phyloP scores from a whole-genome alignment of 2,113 vertebrate species.

The Vireo altiloquus region DNA sequence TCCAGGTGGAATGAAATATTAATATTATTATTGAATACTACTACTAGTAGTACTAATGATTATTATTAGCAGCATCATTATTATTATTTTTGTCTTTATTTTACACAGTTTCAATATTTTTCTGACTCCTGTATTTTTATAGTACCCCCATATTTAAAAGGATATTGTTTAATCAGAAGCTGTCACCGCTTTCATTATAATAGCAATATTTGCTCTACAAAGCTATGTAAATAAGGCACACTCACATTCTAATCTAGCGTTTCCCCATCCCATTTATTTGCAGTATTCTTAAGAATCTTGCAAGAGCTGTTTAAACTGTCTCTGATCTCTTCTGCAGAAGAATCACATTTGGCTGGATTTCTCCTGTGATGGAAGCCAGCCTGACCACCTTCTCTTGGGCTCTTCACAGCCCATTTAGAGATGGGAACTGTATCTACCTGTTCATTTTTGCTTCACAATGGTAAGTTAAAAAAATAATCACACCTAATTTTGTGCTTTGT shows the following conservation, averaged over 20 bases:
- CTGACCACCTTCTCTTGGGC: not conserved
- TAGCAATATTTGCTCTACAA: not conserved
- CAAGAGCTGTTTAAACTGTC: not conserved
- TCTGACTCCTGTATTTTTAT: not conserved
- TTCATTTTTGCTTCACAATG: not conserved
- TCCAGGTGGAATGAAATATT: not conserved
- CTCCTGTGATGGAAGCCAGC: not conserved
- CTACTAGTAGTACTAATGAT: no score
- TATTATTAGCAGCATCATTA: not conserved
- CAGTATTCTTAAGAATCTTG: not conserved
- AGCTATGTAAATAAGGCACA: not conserved
- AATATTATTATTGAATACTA: not conserved
- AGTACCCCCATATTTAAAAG: not conserved
- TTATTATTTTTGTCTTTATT: not conserved
- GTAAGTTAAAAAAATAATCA: not conserved
- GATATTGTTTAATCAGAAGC: not conserved
- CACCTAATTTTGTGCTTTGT: not conserved
- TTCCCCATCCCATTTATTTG: not conserved
- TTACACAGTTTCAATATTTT: not conserved
- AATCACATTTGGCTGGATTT: not conserved
- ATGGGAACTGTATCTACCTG: not conserved
- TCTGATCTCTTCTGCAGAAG: not conserved
- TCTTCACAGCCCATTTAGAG: not conserved
- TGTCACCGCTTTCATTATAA: not conserved
- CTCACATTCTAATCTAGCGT: not conserved